Conservation (phyloP, 2,113 vertebrate genomes). For the Gopherus evgoodei region DNA sequence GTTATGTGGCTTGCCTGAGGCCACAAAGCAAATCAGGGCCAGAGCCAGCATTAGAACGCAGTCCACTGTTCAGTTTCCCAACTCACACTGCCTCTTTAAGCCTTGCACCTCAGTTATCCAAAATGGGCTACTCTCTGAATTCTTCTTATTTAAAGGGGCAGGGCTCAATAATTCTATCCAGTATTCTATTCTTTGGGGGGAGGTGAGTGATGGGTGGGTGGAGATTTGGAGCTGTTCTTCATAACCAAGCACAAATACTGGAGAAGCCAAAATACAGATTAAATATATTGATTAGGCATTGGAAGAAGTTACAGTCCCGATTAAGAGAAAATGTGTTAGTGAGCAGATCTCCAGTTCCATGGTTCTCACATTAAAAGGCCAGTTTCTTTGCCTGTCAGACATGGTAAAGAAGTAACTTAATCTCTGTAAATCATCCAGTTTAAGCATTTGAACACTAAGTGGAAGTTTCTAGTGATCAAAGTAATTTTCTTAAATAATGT, state of each 20-base stretch:
- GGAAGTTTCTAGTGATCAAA: slow-evolving; percentile 78
- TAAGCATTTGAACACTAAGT: slow-evolving; percentile 76
- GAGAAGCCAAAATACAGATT: not conserved
- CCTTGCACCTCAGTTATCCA: rapidly evolving
- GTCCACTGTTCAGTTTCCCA: not conserved
- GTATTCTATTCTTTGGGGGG: not conserved
- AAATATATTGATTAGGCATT: not conserved
- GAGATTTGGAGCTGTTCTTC: not conserved
- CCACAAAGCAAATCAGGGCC: not conserved
- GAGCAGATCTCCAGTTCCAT: slow-evolving; percentile 17
- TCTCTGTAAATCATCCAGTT: slow-evolving; percentile 71
- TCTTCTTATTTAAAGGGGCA: not conserved
- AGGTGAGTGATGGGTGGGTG: rapidly evolving
- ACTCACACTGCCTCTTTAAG: rapidly evolving
- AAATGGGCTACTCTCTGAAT: not conserved
- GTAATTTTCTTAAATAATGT: slow-evolving; percentile 76
- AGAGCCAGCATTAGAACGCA: not conserved
- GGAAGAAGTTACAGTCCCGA: not conserved
- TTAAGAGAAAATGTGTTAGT: not conserved
- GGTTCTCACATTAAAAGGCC: slow-evolving; percentile 46
- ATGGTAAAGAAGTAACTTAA: slow-evolving; percentile 67
- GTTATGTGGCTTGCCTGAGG: not conserved
- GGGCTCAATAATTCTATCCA: not conserved
- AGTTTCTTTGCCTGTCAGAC: slow-evolving; percentile 57
- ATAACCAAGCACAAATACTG: rapidly evolving